phyloP scores from a whole-genome alignment of 2,113 vertebrate genomes.

The Poecilia latipinna region DNA sequence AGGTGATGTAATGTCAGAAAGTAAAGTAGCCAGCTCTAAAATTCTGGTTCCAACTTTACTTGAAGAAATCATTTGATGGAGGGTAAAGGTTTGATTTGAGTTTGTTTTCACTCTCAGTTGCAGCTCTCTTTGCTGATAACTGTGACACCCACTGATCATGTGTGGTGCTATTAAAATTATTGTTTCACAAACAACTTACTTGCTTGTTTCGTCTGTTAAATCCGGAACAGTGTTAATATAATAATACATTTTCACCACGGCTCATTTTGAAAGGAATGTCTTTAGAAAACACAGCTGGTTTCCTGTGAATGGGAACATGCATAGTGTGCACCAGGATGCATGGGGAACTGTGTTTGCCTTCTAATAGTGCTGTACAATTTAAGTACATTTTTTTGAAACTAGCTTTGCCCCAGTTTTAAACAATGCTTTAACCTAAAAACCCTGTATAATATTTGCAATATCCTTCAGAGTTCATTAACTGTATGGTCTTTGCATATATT shows the following conservation, averaged over 20 bases:
- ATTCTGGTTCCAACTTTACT: background rate
- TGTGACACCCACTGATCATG: too few relatives aligned
- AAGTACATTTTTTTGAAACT: conserved; percentile 10
- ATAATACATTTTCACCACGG: background rate
- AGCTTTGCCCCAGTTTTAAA: conserved; percentile 4
- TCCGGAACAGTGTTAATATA: background rate
- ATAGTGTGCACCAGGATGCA: background rate
- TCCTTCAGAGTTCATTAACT: conserved; percentile 34
- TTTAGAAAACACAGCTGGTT: background rate
- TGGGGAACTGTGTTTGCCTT: background rate
- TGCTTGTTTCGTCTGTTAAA: background rate
- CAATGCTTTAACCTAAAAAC: conserved; percentile 31
- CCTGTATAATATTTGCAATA: conserved; percentile 29
- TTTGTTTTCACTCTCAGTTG: background rate
- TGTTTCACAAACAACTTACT: background rate
- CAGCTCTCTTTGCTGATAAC: background rate
- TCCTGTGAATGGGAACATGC: background rate
- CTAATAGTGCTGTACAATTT: background rate
- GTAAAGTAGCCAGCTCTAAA: too few relatives aligned
- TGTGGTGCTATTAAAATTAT: background rate
- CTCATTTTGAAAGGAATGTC: background rate
- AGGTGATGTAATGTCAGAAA: too few relatives aligned
- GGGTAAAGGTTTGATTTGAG: background rate
- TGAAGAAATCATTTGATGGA: background rate
- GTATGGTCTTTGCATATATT: conserved; percentile 26